A percentile compares a stretch with the other conserved stretches of the same genome.
phyloP scores from a whole-genome alignment of 1,140 invertebrate genomes.

The Adoxophyes honmai region DNA sequence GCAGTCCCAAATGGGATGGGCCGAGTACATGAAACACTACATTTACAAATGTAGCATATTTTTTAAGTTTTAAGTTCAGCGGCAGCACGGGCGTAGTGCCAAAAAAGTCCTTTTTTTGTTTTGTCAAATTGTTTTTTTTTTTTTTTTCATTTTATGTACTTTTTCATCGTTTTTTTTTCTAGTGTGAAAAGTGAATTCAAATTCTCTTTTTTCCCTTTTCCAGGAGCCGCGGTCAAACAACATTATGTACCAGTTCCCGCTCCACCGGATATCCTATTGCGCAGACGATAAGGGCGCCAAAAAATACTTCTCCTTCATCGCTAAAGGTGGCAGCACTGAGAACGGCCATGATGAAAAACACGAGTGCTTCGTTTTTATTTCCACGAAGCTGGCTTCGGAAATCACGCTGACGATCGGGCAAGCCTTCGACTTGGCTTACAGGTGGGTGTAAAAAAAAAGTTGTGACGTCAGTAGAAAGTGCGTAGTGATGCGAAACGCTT shows the following conservation, averaged over 20 bases:
- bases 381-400: slow-evolving; percentile 96
- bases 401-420: slow-evolving; percentile 98
- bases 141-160: too few species aligned
- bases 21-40: too few species aligned
- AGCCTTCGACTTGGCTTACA: slow-evolving; percentile 98
- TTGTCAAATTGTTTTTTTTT: too few species aligned
- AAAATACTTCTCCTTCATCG: slow-evolving; percentile 97
- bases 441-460: slow-evolving; percentile 49
- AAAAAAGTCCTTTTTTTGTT: too few species aligned
- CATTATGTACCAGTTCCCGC: slow-evolving; percentile 95
- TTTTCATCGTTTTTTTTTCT: too few species aligned
- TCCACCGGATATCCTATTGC: slow-evolving; percentile 99
- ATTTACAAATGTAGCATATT: too few species aligned
- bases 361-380: slow-evolving; percentile 97
- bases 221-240: slow-evolving; percentile 82
- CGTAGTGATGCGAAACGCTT: too few species aligned
- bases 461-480: too few species aligned
- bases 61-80: too few species aligned
- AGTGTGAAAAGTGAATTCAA: too few species aligned
- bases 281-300: slow-evolving; percentile 98
- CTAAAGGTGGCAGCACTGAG: slow-evolving; percentile 85
- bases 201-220: slow-evolving; percentile 29
- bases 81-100: too few species aligned
- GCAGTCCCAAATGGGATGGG: too few species aligned
- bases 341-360: slow-evolving; percentile 83